Percentiles rank a stretch among this genome's conserved stretches.
Evolutionary conservation across 2,888 invertebrate species (phyloP).

Genomic region (Tineola bisselliella): DNA sequence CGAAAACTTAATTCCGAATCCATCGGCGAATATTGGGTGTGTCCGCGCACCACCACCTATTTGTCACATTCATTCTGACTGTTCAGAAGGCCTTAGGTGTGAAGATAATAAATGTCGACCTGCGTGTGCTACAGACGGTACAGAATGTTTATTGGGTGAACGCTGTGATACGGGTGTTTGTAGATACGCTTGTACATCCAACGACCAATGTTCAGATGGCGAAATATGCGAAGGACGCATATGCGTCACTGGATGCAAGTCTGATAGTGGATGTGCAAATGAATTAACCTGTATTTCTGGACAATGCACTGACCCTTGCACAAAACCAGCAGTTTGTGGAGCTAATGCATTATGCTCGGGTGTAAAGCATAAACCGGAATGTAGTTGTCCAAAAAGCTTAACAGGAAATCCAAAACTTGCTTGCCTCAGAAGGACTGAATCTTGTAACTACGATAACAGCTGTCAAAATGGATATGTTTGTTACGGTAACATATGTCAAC

Average conservation of each 20-base stretch:
- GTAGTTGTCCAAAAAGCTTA: slow-evolving; percentile 76
- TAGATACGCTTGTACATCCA: slow-evolving; percentile 82
- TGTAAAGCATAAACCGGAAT: slow-evolving; percentile 76
- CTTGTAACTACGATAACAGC: slow-evolving; percentile 73
- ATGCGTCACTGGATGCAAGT: slow-evolving; percentile 83
- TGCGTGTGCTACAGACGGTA: slow-evolving; percentile 76
- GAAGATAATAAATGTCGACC: slow-evolving; percentile 79
- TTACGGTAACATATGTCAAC: slow-evolving; percentile 80
- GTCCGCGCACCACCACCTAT: slow-evolving; percentile 79
- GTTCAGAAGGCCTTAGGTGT: slow-evolving; percentile 76
- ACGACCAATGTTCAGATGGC: slow-evolving; percentile 86
- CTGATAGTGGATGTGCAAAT: slow-evolving; percentile 78
- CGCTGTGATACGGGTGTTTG: slow-evolving; percentile 80
- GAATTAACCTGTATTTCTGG: slow-evolving; percentile 80
- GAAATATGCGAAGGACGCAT: slow-evolving; percentile 86
- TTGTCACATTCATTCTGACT: slow-evolving; percentile 83
- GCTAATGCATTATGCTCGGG: slow-evolving; percentile 81
- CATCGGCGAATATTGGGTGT: slow-evolving; percentile 88
- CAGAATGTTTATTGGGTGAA: slow-evolving; percentile 84
- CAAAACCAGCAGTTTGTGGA: slow-evolving; percentile 81
- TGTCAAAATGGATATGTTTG: slow-evolving; percentile 79
- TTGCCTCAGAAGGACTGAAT: slow-evolving; percentile 74
- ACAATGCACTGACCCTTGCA: slow-evolving; percentile 82
- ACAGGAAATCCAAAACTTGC: slow-evolving; percentile 78
- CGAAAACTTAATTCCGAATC: slow-evolving; percentile 83